These are phyloP conservation scores for Drosophila gunungcola DNA, from an alignment of 1,140 invertebrate species.

Conservation along the genomic window DNA sequence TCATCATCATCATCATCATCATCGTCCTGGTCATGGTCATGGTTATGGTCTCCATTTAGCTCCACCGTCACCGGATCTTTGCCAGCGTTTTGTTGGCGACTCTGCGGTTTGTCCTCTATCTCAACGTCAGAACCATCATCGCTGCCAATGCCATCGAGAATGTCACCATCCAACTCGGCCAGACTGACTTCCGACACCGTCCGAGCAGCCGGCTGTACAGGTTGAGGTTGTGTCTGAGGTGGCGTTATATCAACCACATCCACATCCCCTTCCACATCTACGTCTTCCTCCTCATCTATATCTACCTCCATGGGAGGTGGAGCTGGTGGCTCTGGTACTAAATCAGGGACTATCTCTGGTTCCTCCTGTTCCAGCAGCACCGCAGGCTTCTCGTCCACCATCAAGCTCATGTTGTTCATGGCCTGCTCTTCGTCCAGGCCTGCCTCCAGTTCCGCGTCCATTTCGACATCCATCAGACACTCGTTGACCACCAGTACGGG, in stretches of 20 bases:
- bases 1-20: not conserved
- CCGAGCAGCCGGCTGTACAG: too few species aligned
- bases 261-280: not conserved
- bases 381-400: constrained; percentile 9
- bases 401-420: not conserved
- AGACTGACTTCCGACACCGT: not conserved
- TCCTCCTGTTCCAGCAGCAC: not conserved
- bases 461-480: constrained; percentile 42
- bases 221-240: not conserved
- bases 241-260: not conserved
- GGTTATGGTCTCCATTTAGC: not conserved
- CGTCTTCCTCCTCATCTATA: not conserved
- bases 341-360: not conserved
- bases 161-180: constrained; percentile 7
- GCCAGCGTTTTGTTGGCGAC: too few species aligned
- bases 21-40: not conserved
- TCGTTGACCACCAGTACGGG: constrained; percentile 49
- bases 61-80: not conserved
- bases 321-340: not conserved
- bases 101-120: not conserved
- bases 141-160: constrained; percentile 47
- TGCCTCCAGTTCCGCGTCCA: not conserved
- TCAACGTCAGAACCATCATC: constrained; percentile 34
- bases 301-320: not conserved
- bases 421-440: not conserved